phyloP scores from a whole-genome alignment of 2,113 vertebrate genomes.

The Oceanites oceanicus region DNA sequence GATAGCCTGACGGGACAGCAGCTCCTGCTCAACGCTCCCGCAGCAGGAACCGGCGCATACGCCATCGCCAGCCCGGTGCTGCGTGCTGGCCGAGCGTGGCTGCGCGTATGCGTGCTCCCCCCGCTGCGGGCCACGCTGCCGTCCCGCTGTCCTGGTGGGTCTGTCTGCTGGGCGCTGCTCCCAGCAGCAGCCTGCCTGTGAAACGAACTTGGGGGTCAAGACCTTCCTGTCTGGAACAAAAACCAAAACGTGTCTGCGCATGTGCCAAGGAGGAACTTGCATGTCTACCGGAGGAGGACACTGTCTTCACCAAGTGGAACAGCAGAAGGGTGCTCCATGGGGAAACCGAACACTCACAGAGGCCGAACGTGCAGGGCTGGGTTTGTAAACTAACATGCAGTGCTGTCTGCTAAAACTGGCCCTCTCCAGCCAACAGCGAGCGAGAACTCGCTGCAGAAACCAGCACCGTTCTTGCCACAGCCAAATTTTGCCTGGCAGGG shows the following conservation, averaged over 20 bases:
- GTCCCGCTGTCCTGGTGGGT: neutral
- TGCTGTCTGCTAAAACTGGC: slow-evolving; percentile 57
- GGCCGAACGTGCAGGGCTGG: slow-evolving; percentile 64
- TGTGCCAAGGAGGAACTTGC: slow-evolving; percentile 52
- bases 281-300: slow-evolving; percentile 47
- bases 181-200: neutral
- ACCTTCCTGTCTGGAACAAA: slow-evolving; percentile 39
- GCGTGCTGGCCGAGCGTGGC: accelerated
- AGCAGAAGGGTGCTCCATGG: slow-evolving; percentile 38
- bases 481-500: neutral
- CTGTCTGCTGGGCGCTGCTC: neutral
- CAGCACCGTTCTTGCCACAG: slow-evolving; percentile 17
- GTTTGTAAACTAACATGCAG: slow-evolving; percentile 71
- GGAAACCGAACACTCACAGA: slow-evolving; percentile 49
- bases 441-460: neutral
- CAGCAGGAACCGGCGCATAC: neutral
- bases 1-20: too few relatives aligned
- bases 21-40: neutral
- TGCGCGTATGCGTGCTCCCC: accelerated
- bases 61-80: accelerated
- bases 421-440: neutral
- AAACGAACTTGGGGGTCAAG: slow-evolving; percentile 26
- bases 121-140: neutral
- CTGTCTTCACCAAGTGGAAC: slow-evolving; percentile 32
- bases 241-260: neutral